A percentile compares a stretch with the other conserved stretches of the same genome.
phyloP scores from a whole-genome alignment of 2,888 invertebrate genomes.

The Tanypteryx hageni region DNA sequence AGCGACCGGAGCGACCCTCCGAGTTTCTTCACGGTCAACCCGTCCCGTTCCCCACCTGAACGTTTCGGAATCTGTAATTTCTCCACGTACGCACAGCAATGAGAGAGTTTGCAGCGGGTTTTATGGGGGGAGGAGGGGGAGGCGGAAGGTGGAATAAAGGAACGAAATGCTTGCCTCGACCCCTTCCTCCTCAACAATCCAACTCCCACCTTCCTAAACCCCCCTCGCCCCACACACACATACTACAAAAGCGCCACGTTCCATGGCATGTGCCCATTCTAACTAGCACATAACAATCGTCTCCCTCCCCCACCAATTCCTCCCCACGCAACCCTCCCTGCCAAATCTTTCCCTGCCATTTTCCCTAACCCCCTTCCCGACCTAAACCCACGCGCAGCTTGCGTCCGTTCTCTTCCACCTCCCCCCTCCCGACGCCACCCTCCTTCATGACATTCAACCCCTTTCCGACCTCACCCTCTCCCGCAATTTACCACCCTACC shows the following conservation, averaged over 20 bases:
- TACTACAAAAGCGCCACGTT: slow-evolving; percentile 17
- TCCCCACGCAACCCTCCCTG: not conserved
- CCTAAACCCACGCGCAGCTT: not conserved
- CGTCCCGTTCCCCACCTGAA: not conserved
- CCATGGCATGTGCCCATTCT: slow-evolving; percentile 16
- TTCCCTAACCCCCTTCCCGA: not conserved
- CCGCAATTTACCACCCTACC: not conserved
- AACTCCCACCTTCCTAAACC: not conserved
- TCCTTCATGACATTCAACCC: not conserved
- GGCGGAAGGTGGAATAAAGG: not conserved
- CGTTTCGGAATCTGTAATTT: slow-evolving; percentile 11
- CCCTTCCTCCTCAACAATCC: not conserved
- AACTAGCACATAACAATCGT: slow-evolving; percentile 15
- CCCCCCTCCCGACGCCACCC: not conserved
- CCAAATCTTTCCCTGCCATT: not conserved
- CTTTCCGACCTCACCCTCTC: not conserved
- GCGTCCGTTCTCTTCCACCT: not conserved
- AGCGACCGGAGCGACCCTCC: not conserved
- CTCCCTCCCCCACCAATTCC: not conserved
- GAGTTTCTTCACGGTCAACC: not conserved
- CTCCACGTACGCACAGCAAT: not conserved
- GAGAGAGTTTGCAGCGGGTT: too few species aligned
- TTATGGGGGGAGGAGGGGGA: too few species aligned
- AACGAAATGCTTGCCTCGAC: not conserved
- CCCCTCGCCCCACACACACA: not conserved